Percentiles rank a stretch among this genome's conserved stretches.
Conservation (phyloP, 37 sponge, comb jelly and placozoan species). For the Dysidea cf. avara region DNA sequence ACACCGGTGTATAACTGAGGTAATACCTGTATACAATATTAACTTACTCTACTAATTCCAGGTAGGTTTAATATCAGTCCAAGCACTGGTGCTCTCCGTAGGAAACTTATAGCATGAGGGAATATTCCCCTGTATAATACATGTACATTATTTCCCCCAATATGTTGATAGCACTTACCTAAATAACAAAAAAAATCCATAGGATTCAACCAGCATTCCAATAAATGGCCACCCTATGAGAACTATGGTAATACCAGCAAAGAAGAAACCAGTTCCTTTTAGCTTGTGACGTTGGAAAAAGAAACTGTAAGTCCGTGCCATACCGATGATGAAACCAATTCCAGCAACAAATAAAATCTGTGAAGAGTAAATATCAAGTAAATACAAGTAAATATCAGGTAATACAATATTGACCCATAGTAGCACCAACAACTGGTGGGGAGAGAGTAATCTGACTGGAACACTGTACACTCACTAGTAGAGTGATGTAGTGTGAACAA, state of each 20-base stretch:
- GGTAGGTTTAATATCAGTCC: constrained; percentile 87
- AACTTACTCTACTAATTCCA: constrained; percentile 73
- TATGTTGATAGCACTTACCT: constrained; percentile 66
- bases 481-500: no score
- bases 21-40: neutral
- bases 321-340: constrained; percentile 86
- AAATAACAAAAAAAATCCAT: constrained; percentile 91
- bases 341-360: constrained; percentile 94
- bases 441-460: no score
- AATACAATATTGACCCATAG: no score
- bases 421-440: no score
- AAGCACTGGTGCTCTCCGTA: constrained; percentile 85
- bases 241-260: constrained; percentile 86
- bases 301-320: constrained; percentile 85
- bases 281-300: constrained; percentile 91
- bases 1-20: neutral
- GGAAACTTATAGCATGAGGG: constrained; percentile 78
- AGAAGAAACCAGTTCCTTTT: constrained; percentile 87
- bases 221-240: constrained; percentile 93
- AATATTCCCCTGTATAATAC: constrained; percentile 70
- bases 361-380: neutral
- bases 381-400: neutral
- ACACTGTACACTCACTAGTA: no score
- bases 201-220: constrained; percentile 91
- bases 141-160: no score